phyloP scores from a whole-genome alignment of 2,888 invertebrate genomes.

The Cerastis rubricosa region DNA sequence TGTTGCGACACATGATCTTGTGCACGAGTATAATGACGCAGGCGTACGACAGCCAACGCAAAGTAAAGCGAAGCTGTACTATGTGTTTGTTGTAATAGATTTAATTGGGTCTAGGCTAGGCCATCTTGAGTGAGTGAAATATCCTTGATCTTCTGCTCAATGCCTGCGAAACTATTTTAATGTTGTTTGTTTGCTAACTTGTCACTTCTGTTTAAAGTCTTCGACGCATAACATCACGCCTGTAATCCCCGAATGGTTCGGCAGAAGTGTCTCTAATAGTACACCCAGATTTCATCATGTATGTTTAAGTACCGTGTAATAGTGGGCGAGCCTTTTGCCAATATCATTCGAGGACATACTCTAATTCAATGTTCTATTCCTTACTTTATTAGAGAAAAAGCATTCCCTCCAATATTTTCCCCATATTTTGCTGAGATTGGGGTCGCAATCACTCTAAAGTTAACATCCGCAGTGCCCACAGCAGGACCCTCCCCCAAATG shows the following conservation, averaged over 20 bases:
- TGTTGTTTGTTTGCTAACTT: background rate
- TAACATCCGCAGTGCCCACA: slow-evolving; percentile 49
- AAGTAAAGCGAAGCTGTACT: slow-evolving; percentile 19
- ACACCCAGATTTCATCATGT: background rate
- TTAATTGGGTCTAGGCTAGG: slow-evolving; percentile 41
- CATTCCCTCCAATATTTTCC: slow-evolving; percentile 1
- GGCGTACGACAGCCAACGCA: slow-evolving; percentile 8
- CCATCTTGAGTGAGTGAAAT: slow-evolving; percentile 15
- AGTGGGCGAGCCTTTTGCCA: background rate
- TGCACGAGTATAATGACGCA: slow-evolving; percentile 2
- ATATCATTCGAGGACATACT: background rate
- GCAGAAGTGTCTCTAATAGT: background rate
- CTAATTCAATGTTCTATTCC: background rate
- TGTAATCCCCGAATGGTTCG: background rate
- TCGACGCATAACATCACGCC: background rate
- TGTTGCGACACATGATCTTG: slow-evolving; percentile 14
- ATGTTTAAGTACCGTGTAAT: background rate
- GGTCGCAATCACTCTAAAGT: slow-evolving; percentile 27
- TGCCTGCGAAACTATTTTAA: background rate
- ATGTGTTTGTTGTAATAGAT: slow-evolving; percentile 11
- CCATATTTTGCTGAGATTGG: slow-evolving; percentile 4
- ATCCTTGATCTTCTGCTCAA: slow-evolving; percentile 35
- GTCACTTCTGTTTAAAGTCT: too few species aligned
- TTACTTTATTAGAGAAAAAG: background rate
- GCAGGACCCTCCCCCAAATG: slow-evolving; percentile 42